Evolutionary conservation across 2,797 vertebrate genomes (phyloP), one percentile per base, ranked within the genome.

Genomic region (Sphenodon punctatus): DNA sequence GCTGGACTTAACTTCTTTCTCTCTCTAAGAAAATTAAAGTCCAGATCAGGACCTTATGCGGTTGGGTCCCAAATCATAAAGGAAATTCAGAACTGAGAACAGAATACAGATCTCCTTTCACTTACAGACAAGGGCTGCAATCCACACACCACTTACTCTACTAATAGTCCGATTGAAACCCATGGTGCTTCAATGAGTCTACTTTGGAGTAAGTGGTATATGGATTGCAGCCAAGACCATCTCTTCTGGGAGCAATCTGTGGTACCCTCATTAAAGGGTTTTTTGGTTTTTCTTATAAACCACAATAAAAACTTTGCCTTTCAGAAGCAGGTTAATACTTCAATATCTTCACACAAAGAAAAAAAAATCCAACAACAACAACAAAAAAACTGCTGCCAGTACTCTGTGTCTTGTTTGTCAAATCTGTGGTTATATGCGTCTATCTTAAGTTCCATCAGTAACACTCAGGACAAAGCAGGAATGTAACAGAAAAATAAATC

Each of bases 401-500:
- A 82, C 61, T 64, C 53, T 1, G 1, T 34, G 80, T 61, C 88
- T 82, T 53, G 88, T 81, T 89, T 87, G 88, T 89, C 90, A 88
- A 60, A 75, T 71, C 86, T 8, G 22, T 3, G 84, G 61, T 88
- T 90, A 65, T 36, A 46, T 55, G 79, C 68, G 73, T 90, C 93
- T 93, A 92, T 95, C 94, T 95, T 69, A 80, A 93, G 95, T 96
- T 93, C 96, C 94, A 94, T 95, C 95, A 87, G 95, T 75, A 95
- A 94, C 94, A 95, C 93, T 94, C 91, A 84, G 56, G 93, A 96
- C 93, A 92, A 94, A 95, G 91, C 91, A 94, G 95, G 95, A 97
- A 96, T 90, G 95, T 42, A 91, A 92, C 90, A 94, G 94, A 92
- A 95, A 96, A 97, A 96, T 96, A 97, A 97, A 97, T 96, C 95